These are phyloP conservation scores for Ailuropoda melanoleuca DNA, from an alignment of 2,113 vertebrate genomes.

Conservation along the genomic window DNA sequence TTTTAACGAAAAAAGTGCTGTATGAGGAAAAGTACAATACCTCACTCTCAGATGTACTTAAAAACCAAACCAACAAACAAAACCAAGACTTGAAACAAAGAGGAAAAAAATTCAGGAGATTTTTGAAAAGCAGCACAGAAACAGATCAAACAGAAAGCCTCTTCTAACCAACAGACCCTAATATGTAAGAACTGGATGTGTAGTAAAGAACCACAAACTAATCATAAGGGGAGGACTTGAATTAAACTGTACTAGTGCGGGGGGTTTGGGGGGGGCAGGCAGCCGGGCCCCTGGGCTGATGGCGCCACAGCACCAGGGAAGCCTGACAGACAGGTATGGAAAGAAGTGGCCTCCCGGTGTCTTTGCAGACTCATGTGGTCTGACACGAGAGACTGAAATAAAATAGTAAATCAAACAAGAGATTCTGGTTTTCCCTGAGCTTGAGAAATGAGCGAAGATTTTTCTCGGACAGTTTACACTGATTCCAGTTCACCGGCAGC, in stretches of 20 bases:
- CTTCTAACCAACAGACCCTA: neutral
- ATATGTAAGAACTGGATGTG: too few species aligned
- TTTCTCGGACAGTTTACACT: neutral
- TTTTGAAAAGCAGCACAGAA: neutral
- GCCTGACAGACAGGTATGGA: neutral
- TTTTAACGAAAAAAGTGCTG: neutral
- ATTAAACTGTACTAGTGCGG: neutral
- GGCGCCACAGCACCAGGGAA: accelerated
- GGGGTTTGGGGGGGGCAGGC: neutral
- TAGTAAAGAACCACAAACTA: neutral
- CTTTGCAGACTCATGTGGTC: neutral
- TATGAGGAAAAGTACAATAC: neutral
- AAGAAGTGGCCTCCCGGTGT: neutral
- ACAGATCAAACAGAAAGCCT: neutral
- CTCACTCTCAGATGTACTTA: neutral
- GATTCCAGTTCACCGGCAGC: neutral
- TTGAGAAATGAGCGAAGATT: neutral
- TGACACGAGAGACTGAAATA: neutral
- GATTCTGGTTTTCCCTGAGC: neutral
- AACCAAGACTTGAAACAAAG: neutral
- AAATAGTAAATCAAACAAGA: neutral
- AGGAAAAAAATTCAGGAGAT: neutral
- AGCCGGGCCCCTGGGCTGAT: neutral
- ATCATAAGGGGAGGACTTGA: neutral
- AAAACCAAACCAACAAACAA: neutral